Conservation (phyloP, 2,113 vertebrate species). For the Eptesicus fuscus region DNA sequence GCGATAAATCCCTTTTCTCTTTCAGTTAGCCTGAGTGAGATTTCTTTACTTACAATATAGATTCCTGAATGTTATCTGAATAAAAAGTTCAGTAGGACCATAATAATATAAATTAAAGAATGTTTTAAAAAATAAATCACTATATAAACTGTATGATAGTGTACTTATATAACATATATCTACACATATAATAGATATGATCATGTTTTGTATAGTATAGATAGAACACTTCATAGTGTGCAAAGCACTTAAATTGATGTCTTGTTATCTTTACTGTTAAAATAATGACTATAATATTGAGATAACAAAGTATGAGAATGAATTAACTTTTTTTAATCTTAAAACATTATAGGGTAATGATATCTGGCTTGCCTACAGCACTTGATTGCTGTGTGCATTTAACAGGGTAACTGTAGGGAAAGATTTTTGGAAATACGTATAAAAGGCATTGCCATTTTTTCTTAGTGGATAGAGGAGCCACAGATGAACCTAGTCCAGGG, state of each 20-base stretch:
- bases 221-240: conserved; percentile 1
- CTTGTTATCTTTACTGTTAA: conserved; percentile 5
- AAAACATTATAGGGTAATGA: neutral
- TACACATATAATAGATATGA: neutral
- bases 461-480: neutral
- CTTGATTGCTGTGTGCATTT: neutral
- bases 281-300: conserved; percentile 48
- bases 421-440: neutral
- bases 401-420: neutral
- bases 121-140: neutral
- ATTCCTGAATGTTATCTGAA: conserved; percentile 1
- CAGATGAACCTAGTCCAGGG: neutral
- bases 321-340: conserved; percentile 34
- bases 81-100: neutral
- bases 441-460: neutral
- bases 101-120: neutral
- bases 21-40: neutral
- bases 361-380: neutral
- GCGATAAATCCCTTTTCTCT: neutral
- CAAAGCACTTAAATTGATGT: conserved; percentile 31
- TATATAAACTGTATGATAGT: neutral
- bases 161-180: neutral
- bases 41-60: neutral
- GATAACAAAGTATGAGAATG: conserved; percentile 13
- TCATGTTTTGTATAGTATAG: neutral